Conservation (phyloP, 23 tunicate species). For the Styela clava region DNA sequence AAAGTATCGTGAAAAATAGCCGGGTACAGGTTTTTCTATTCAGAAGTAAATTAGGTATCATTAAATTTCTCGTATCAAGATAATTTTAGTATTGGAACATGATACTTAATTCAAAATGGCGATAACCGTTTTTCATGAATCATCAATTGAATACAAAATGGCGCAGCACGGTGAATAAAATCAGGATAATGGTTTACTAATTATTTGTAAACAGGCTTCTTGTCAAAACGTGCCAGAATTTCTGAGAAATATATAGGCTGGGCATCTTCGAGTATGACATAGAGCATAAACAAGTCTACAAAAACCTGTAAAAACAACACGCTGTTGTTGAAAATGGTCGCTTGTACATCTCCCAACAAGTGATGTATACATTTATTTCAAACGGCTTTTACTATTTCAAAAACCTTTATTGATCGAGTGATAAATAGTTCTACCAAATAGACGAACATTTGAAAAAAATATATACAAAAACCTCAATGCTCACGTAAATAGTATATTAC, state of each 20-base stretch:
- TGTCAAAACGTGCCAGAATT: not conserved
- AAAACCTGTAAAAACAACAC: no score
- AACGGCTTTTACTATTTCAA: no score
- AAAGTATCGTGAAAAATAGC: conserved; percentile 76
- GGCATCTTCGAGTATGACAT: not conserved
- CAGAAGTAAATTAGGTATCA: not conserved
- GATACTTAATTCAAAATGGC: not conserved
- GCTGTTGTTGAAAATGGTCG: no score
- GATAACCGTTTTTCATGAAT: no score
- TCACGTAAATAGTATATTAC: no score
- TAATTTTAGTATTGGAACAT: no score
- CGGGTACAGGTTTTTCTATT: conserved; percentile 72
- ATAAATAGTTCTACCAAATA: no score
- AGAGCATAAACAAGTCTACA: not conserved
- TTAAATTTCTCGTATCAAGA: not conserved
- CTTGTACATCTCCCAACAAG: no score
- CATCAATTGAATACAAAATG: not conserved
- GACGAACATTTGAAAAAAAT: no score
- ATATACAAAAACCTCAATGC: no score
- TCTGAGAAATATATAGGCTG: not conserved
- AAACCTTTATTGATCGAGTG: no score
- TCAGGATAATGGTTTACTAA: not conserved
- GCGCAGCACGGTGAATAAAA: not conserved
- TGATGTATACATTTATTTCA: no score
- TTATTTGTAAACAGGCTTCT: not conserved